Conservation (phyloP, 2,797 vertebrate species). For the Rhodeus uyekii region DNA sequence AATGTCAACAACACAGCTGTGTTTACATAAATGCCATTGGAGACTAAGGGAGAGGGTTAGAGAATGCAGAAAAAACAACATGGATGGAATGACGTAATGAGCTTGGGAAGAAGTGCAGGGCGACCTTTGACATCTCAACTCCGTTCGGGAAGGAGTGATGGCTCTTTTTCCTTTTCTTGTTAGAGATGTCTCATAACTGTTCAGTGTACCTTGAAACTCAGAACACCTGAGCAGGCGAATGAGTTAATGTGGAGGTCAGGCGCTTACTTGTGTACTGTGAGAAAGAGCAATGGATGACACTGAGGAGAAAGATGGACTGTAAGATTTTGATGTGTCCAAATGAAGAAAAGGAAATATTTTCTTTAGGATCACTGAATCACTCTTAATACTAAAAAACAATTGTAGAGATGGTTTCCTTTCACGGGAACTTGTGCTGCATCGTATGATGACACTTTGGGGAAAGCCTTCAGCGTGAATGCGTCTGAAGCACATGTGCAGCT, state of each 20-base stretch:
- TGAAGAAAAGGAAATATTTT: background rate
- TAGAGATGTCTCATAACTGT: conserved; percentile 14
- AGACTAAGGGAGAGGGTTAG: conserved; percentile 37
- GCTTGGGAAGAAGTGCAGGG: conserved; percentile 4
- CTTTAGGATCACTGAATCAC: background rate
- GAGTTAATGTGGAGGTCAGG: conserved; percentile 41
- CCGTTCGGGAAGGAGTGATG: conserved; percentile 22
- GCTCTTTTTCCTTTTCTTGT: conserved; percentile 33
- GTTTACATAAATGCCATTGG: conserved; percentile 73
- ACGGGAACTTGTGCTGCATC: too few species aligned
- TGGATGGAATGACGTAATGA: conserved; percentile 39
- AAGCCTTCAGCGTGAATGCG: too few species aligned
- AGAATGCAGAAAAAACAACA: conserved; percentile 15
- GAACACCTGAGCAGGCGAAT: conserved; percentile 33
- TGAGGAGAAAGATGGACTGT: background rate
- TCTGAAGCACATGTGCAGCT: too few species aligned
- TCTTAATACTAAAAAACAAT: background rate
- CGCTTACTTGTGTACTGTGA: background rate
- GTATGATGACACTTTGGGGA: too few species aligned
- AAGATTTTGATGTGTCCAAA: background rate
- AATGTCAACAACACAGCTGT: conserved; percentile 77
- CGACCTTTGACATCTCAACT: conserved; percentile 48
- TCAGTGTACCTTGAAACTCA: conserved; percentile 1
- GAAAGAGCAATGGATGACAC: background rate
- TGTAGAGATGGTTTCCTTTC: too few species aligned